A percentile compares a stretch with the other conserved stretches of the same genome.
These are phyloP conservation scores for Pterobdella sp. DNA, from an alignment of 2,888 invertebrate genomes.

Conservation along the genomic window DNA sequence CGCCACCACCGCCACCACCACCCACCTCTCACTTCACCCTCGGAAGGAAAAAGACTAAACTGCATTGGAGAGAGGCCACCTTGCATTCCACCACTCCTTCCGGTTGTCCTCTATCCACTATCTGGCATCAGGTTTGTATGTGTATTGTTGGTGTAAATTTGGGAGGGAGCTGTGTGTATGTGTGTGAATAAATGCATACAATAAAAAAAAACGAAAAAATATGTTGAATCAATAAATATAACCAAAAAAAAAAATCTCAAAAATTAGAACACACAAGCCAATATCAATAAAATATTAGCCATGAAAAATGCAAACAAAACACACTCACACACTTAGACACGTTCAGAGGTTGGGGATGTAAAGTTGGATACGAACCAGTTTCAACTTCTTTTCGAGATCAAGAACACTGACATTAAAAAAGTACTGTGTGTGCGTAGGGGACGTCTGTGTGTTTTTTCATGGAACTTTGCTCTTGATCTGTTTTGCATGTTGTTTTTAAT, in stretches of 20 bases:
- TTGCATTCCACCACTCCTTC: slow-evolving; percentile 35
- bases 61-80: slow-evolving; percentile 85
- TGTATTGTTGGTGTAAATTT: too few relatives aligned
- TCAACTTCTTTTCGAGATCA: slow-evolving; percentile 91
- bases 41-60: slow-evolving; percentile 69
- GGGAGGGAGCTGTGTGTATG: too few relatives aligned
- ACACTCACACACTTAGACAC: too few relatives aligned
- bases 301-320: too few relatives aligned
- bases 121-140: slow-evolving; percentile 49
- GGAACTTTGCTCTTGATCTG: background rate
- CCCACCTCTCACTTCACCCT: slow-evolving; percentile 40
- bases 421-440: slow-evolving; percentile 63
- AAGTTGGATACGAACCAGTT: slow-evolving; percentile 81
- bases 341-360: slow-evolving; percentile 52
- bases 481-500: background rate
- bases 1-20: slow-evolving; percentile 43
- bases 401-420: slow-evolving; percentile 85
- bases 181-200: too few relatives aligned
- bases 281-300: too few relatives aligned
- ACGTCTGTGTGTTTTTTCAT: background rate
- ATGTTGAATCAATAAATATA: too few relatives aligned
- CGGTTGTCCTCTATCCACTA: slow-evolving; percentile 41
- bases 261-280: too few relatives aligned
- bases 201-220: too few relatives aligned
- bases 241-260: too few relatives aligned